Evolutionary conservation across 2,888 invertebrate species (phyloP), one percentile per base, ranked within the genome.

Genomic region (Tetragonisca angustula): DNA sequence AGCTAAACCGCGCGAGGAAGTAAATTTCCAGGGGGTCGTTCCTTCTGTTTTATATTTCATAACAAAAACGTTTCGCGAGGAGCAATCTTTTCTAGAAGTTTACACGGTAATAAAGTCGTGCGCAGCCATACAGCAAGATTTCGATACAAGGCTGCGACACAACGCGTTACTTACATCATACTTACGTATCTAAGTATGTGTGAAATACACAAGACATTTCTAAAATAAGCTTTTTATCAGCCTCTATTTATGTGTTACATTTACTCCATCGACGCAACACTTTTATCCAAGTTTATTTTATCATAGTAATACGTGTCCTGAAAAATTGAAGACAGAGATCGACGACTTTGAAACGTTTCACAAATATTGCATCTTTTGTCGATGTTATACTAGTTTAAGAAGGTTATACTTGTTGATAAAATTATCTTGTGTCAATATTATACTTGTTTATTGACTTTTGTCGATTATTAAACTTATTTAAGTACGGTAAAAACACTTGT

Each of bases 81-180:
- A 72, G 71, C 54, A 50, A 67, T 71, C 67, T 61, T 72, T 78
- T 50, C 24, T 24, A 59, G 59, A 78, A 78, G 65, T 81, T 78
- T 81, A 79, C 79, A 72, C 36, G 72, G 79, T 81, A 81, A 81
- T 79, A 79, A 79, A 72, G 67, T 49, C 72, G 72, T 17, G 61
- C 61, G 62, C 79, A 79, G 81, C 71, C 54, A 49, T 71, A 49
- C 52, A 24, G 21, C 43, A n/a, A 43, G 27, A 21, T 61, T n/a
- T 52, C 67, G 5, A 17, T 65, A 59, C 6, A n/a, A n/a, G 56
- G 43, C 49, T 56, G 62, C 36, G 11, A 43, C 54, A 67, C 62
- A 70, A 71, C 72, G 36, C 6, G 68, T 52, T 62, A 27, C 6
- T 43, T 59, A 59, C 24, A 59, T n/a, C 13, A 15, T 15, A 15